Conservation (phyloP, 2,113 vertebrate genomes). For the Myanophis thanlyinensis region DNA sequence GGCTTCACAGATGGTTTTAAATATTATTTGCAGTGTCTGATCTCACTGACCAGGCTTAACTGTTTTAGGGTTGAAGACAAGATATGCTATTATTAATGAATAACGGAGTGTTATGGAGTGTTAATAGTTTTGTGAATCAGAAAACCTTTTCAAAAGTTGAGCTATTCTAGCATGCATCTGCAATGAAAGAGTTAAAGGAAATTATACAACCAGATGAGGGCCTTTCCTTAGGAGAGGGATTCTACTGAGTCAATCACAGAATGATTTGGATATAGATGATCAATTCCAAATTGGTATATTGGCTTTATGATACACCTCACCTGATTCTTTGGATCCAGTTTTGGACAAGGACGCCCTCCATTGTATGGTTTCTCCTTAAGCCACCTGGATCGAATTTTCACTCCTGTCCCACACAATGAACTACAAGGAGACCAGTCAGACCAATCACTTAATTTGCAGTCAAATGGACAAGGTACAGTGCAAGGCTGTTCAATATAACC, state of each 20-base stretch:
- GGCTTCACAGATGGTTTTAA: neutral
- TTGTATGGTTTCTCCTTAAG: slow-evolving; percentile 95
- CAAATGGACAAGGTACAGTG: slow-evolving; percentile 88
- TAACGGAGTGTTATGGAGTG: neutral
- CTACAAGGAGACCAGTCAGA: slow-evolving; percentile 91
- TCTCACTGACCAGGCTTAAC: neutral
- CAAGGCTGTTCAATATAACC: slow-evolving; percentile 89
- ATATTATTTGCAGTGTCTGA: neutral
- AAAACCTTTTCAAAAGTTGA: neutral
- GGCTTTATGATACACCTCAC: slow-evolving; percentile 69
- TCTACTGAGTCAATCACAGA: neutral
- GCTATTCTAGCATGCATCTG: neutral
- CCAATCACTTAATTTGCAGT: slow-evolving; percentile 96
- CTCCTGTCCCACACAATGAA: slow-evolving; percentile 84
- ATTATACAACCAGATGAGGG: neutral
- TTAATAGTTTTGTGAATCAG: neutral
- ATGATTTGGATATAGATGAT: neutral
- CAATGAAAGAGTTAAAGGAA: neutral
- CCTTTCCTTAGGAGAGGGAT: neutral
- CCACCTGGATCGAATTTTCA: slow-evolving; percentile 90
- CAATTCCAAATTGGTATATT: neutral
- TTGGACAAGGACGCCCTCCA: slow-evolving; percentile 92
- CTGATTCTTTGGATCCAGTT: slow-evolving; percentile 96
- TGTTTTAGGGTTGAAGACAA: neutral
- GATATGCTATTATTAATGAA: neutral